Percentiles rank a stretch among this genome's conserved stretches.
These are phyloP conservation scores for Nerophis ophidion DNA, from an alignment of 2,113 vertebrate species.

Conservation along the genomic window DNA sequence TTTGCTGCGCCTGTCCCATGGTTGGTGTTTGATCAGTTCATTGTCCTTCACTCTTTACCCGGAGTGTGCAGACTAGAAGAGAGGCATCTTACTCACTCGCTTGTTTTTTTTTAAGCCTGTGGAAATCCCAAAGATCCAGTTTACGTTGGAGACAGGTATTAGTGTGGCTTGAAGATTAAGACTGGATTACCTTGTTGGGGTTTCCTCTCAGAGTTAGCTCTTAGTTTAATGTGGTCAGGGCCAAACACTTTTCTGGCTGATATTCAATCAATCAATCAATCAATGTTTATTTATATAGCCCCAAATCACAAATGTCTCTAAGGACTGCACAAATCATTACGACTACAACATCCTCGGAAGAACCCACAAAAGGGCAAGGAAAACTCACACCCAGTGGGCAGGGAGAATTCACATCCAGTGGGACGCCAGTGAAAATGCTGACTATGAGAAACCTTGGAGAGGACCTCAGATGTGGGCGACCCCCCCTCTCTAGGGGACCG, in stretches of 20 bases:
- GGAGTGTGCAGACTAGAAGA: constrained; percentile 1
- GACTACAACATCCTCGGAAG: no score
- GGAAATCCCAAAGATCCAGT: constrained; percentile 27
- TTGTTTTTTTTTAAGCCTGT: constrained; percentile 17
- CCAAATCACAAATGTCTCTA: no score
- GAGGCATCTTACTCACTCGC: not conserved
- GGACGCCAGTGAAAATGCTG: no score
- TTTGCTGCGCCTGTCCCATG: constrained; percentile 66
- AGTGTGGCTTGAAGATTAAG: constrained; percentile 40
- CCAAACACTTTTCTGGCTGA: not conserved
- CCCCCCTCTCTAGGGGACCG: no score
- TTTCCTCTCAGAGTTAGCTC: constrained; percentile 27
- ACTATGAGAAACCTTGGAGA: no score
- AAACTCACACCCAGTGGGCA: no score
- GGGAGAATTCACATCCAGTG: no score
- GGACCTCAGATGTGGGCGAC: no score
- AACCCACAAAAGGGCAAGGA: no score
- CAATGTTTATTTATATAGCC: no score
- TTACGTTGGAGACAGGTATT: constrained; percentile 28
- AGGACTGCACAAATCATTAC: no score
- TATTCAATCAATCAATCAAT: no score
- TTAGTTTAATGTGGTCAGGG: not conserved
- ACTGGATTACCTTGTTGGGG: constrained; percentile 20
- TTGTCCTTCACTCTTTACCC: not conserved
- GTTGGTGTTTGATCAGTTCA: constrained; percentile 16